phyloP scores from a whole-genome alignment of 23 tunicate genomes.

The Trididemnum miniatum region DNA sequence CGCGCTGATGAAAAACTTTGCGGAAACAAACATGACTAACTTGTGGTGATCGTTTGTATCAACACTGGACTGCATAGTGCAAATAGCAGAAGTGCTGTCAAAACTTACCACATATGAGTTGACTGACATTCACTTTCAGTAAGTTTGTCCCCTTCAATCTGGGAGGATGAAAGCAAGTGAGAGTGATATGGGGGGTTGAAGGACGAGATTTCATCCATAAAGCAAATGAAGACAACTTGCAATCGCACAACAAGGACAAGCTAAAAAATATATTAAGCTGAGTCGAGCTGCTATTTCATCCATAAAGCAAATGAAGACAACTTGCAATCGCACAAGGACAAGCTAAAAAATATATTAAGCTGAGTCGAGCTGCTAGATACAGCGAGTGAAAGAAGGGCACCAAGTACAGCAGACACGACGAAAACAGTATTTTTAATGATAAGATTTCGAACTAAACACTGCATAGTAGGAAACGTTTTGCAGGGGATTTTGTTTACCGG shows the following conservation, averaged over 20 bases:
- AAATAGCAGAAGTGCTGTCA: neutral
- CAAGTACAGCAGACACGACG: no score
- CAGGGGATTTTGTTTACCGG: no score
- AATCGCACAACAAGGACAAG: conserved; percentile 80
- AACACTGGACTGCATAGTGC: no score
- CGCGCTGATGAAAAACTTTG: no score
- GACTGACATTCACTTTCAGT: conserved; percentile 2
- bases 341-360: conserved; percentile 43
- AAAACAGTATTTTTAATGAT: no score
- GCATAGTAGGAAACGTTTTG: no score
- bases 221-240: conserved; percentile 70
- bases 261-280: conserved; percentile 46
- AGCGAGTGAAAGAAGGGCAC: no score
- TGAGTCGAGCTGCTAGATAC: no score
- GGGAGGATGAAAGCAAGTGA: conserved; percentile 76
- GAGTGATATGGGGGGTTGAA: conserved; percentile 5
- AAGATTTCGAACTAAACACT: no score
- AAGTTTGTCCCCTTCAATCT: conserved; percentile 49
- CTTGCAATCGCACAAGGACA: conserved; percentile 87
- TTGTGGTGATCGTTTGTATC: no score
- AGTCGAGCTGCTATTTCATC: no score
- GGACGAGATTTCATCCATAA: conserved; percentile 39
- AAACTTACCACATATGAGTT: conserved; percentile 80
- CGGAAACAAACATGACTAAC: no score
- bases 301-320: conserved; percentile 61